phyloP scores from a whole-genome alignment of 2,797 vertebrate genomes.

The Delichon dasypus region DNA sequence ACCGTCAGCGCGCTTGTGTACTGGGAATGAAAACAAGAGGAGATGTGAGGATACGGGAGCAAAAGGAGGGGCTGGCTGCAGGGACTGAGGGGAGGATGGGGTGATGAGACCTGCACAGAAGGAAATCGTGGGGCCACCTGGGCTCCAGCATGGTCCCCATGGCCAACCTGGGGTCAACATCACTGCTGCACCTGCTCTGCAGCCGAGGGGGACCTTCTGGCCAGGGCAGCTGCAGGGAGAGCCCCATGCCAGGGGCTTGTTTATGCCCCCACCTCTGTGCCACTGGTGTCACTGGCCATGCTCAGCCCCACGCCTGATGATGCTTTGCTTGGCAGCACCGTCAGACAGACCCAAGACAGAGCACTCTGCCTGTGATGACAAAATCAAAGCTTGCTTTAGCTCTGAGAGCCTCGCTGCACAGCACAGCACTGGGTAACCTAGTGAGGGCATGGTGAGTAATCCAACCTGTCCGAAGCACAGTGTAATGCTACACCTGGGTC shows the following conservation, averaged over 20 bases:
- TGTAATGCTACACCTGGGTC: neutral
- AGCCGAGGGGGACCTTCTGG: neutral
- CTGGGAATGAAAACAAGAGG: conserved; percentile 62
- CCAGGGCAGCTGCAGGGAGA: neutral
- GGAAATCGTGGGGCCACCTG: neutral
- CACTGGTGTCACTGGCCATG: neutral
- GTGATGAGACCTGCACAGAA: neutral
- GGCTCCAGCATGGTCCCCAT: neutral
- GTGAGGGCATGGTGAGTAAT: rapidly evolving
- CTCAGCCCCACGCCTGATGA: rapidly evolving
- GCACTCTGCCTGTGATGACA: neutral
- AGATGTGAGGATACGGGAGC: conserved; percentile 35
- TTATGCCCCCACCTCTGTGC: neutral
- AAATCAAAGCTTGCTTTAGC: neutral
- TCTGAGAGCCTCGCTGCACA: neutral
- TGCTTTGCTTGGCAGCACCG: neutral
- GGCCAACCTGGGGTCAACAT: neutral
- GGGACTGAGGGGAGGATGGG: neutral
- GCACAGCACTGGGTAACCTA: neutral
- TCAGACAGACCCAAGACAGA: neutral
- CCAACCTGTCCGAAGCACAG: neutral
- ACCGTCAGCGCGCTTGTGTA: conserved; percentile 20
- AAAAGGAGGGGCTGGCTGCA: neutral
- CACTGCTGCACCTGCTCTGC: rapidly evolving
- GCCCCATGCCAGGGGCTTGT: rapidly evolving